phyloP scores from a whole-genome alignment of 2,797 vertebrate genomes.

The Helicolenus hilgendorfi region DNA sequence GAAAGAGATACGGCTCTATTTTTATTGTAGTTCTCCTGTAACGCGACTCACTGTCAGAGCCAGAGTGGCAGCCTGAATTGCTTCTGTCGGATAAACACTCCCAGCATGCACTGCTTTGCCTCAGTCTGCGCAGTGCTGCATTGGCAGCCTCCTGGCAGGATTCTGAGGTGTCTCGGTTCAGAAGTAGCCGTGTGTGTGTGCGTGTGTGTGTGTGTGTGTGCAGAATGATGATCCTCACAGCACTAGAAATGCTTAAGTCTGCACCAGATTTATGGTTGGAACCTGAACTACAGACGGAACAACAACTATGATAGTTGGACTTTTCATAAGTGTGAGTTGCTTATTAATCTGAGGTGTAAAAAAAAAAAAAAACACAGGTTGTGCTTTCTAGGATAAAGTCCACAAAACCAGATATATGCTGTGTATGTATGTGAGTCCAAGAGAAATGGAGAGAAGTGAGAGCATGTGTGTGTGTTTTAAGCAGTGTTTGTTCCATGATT shows the following conservation, averaged over 20 bases:
- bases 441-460: background rate
- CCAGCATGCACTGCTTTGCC: constrained; percentile 87
- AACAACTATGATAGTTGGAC: constrained; percentile 21
- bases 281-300: constrained; percentile 27
- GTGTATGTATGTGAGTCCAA: background rate
- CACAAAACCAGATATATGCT: background rate
- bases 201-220: constrained; percentile 29
- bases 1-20: constrained; percentile 64
- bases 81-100: constrained; percentile 86
- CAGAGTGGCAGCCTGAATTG: constrained; percentile 83
- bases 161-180: constrained; percentile 80
- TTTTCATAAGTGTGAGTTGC: constrained; percentile 6
- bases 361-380: background rate
- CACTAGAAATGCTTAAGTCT: constrained; percentile 59
- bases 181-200: constrained; percentile 52
- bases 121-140: constrained; percentile 83
- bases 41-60: constrained; percentile 79
- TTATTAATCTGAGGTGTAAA: constrained; percentile 9
- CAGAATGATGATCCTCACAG: constrained; percentile 72
- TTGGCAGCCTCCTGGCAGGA: constrained; percentile 81
- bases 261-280: constrained; percentile 53
- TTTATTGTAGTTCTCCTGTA: constrained; percentile 80
- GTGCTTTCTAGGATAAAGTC: background rate
- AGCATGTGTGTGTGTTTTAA: constrained; percentile 4
- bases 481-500: constrained; percentile 49